phyloP scores from a whole-genome alignment of 1,140 invertebrate genomes.

The Nymphalis io region DNA sequence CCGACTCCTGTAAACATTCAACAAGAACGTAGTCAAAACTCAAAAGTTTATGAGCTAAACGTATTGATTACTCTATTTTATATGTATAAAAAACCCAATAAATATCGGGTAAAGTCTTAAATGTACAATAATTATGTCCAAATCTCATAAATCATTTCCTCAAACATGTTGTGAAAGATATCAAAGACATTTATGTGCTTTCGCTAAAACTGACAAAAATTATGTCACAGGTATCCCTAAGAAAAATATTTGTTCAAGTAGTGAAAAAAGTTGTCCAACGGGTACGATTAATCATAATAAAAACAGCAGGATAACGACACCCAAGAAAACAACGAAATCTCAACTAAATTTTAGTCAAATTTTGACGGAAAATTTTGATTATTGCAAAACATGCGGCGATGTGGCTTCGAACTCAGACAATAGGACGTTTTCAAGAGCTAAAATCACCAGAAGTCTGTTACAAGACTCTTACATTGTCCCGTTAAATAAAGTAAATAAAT shows the following conservation, averaged over 20 bases:
- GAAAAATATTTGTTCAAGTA: constrained; percentile 21
- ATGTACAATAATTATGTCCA: constrained; percentile 24
- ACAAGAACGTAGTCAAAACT: background rate
- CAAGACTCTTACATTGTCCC: background rate
- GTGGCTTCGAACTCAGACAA: background rate
- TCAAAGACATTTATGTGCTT: constrained; percentile 33
- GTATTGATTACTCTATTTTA: background rate
- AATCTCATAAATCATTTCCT: constrained; percentile 18
- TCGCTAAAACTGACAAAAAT: constrained; percentile 17
- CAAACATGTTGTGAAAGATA: constrained; percentile 42
- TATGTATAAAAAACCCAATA: background rate
- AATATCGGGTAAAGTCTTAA: background rate
- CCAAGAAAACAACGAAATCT: constrained; percentile 61
- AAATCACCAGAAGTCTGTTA: background rate
- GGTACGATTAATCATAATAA: constrained; percentile 40
- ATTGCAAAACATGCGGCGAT: constrained; percentile 64
- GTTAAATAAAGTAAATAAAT: background rate
- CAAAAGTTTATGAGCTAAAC: background rate
- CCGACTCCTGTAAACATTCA: too few relatives aligned
- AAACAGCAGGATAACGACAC: constrained; percentile 19
- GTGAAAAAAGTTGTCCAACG: constrained; percentile 52
- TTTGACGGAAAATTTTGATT: constrained; percentile 38
- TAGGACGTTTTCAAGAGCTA: background rate
- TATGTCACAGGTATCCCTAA: constrained; percentile 44
- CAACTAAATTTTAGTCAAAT: constrained; percentile 43